Conservation (phyloP, 2,888 invertebrate species). For the Synanthedon formicaeformis region DNA sequence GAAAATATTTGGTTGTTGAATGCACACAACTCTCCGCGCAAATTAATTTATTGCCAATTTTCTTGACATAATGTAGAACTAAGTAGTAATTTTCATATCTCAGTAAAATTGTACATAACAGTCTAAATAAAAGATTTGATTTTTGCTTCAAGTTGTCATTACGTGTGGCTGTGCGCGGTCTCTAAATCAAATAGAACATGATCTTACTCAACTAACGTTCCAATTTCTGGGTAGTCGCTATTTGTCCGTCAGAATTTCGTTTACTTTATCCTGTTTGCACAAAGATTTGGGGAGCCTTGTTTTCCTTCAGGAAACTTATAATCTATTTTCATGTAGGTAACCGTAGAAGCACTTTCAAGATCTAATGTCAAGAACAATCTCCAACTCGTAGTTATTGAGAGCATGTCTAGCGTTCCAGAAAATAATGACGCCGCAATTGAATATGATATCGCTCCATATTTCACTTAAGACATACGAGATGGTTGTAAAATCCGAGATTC, state of each 20-base stretch:
- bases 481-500: constrained; percentile 48
- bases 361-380: constrained; percentile 2
- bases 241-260: constrained; percentile 9
- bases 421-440: constrained; percentile 33
- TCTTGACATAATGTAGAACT: no score
- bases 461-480: constrained; percentile 42
- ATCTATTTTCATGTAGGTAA: constrained; percentile 13
- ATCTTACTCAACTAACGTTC: background rate
- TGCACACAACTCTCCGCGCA: no score
- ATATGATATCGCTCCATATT: constrained; percentile 40
- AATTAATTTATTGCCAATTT: no score
- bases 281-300: constrained; percentile 12
- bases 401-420: background rate
- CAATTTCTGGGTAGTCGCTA: constrained; percentile 7
- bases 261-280: constrained; percentile 10
- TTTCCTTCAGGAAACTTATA: constrained; percentile 20
- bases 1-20: no score
- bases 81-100: no score
- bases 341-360: constrained; percentile 6
- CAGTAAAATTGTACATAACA: no score
- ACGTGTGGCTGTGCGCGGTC: background rate
- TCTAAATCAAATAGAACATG: background rate
- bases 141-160: no score
- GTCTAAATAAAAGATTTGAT: no score
- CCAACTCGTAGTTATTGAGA: background rate